Conservation (phyloP, 2,113 vertebrate species). For the human (Homo sapiens) region GRCh38 chr7:153741001-153741500, state of each 20-base stretch:
- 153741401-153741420: neutral
- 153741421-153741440: neutral
- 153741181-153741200: neutral
- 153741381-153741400: neutral
- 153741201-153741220: neutral
- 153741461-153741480: neutral
- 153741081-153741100: neutral
- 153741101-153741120: neutral
- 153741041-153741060: neutral
- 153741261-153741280: neutral
- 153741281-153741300: neutral
- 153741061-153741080: neutral
- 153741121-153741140: neutral
- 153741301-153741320: neutral
- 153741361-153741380: neutral
- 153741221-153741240: neutral
- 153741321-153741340: neutral
- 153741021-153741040: neutral
- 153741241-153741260: neutral
- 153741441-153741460: neutral
- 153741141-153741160: neutral
- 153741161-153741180: neutral
- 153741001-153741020: neutral
- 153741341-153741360: neutral
- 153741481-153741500: neutral